phyloP scores from a whole-genome alignment of 2,113 vertebrate species.

The Periophthalmus modestus region DNA sequence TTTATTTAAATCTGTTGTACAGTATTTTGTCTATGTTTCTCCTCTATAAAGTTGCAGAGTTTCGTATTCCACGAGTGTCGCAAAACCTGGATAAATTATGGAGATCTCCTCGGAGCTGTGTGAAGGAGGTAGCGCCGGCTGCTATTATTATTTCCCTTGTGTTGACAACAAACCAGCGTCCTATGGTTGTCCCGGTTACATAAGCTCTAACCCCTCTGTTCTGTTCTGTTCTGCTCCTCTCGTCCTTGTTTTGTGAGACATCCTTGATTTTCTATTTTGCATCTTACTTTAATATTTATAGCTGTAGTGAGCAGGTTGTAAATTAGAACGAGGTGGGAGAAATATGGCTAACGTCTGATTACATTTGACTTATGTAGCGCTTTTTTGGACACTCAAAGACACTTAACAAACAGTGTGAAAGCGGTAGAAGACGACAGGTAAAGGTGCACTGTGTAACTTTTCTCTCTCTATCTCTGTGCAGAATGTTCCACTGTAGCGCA shows the following conservation, averaged over 20 bases:
- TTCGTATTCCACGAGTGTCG: background rate
- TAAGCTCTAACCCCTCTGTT: slow-evolving; percentile 33
- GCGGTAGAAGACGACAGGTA: no score
- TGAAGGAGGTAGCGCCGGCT: slow-evolving; percentile 19
- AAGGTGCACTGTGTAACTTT: no score
- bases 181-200: slow-evolving; percentile 42
- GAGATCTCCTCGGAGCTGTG: background rate
- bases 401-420: no score
- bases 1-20: background rate
- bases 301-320: background rate
- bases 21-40: background rate
- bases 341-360: background rate
- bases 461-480: no score
- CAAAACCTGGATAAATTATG: background rate
- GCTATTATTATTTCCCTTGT: slow-evolving; percentile 49
- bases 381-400: no score
- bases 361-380: no score
- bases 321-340: background rate
- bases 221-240: slow-evolving; percentile 23
- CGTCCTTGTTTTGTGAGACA: slow-evolving; percentile 36
- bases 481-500: no score
- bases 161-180: slow-evolving; percentile 39
- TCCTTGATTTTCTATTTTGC: slow-evolving; percentile 13
- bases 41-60: background rate
- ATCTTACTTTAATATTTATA: slow-evolving; percentile 11